A percentile compares a stretch with the other conserved stretches of the same genome.
Conservation (phyloP, 1,140 invertebrate species). For the Zaprionus africanus region DNA sequence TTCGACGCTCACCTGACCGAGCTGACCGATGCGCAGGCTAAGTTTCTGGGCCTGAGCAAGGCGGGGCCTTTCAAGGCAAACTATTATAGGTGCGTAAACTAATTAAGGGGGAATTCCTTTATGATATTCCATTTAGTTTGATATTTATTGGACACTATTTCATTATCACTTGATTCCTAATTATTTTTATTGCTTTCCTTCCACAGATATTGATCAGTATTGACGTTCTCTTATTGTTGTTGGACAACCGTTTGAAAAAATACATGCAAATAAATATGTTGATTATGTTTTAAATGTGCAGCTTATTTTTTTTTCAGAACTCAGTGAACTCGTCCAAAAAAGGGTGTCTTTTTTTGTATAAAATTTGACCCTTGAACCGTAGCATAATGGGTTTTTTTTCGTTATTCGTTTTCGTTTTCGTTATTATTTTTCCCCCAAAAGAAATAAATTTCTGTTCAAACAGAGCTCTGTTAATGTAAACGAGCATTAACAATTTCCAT, state of each 20-base stretch:
- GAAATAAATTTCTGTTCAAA: too few relatives aligned
- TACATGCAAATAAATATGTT: conserved; percentile 20
- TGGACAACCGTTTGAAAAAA: conserved; percentile 5
- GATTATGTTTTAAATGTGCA: conserved; percentile 11
- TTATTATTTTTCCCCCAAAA: too few relatives aligned
- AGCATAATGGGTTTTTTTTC: too few relatives aligned
- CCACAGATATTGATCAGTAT: conserved; percentile 56
- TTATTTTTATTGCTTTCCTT: not conserved
- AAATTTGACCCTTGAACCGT: too few relatives aligned
- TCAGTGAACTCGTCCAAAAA: too few relatives aligned
- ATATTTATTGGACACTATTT: not conserved
- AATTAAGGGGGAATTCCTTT: not conserved
- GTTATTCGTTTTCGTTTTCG: too few relatives aligned
- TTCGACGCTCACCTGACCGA: conserved; percentile 99
- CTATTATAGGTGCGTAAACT: conserved; percentile 92
- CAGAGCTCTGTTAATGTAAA: too few relatives aligned
- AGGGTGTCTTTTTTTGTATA: too few relatives aligned
- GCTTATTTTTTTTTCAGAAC: not conserved
- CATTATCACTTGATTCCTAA: not conserved
- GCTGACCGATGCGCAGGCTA: conserved; percentile 97
- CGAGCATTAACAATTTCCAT: too few relatives aligned
- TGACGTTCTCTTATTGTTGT: conserved; percentile 10
- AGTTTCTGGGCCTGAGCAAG: conserved; percentile 98
- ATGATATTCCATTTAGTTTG: not conserved
- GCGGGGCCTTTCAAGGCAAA: conserved; percentile 99